A percentile compares a stretch with the other conserved stretches of the same genome.
phyloP scores from a whole-genome alignment of 2,797 vertebrate species.

The Macropodus opercularis region DNA sequence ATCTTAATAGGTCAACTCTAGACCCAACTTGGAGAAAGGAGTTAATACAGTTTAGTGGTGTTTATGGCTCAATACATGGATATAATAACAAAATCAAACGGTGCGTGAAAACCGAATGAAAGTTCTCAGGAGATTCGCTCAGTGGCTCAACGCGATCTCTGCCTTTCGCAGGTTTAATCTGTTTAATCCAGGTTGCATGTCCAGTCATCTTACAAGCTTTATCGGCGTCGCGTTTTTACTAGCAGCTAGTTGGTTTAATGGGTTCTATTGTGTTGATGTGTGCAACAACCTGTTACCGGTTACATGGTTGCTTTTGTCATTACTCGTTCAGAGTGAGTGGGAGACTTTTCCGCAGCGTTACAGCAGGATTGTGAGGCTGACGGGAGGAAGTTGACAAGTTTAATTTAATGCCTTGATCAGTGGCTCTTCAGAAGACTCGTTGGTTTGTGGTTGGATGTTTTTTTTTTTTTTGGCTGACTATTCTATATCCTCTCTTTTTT shows the following conservation, averaged over 20 bases:
- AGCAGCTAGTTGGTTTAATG: not conserved
- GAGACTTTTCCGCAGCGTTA: slow-evolving; percentile 12
- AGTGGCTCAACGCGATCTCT: not conserved
- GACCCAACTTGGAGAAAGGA: not conserved
- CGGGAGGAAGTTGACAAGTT: slow-evolving; percentile 17
- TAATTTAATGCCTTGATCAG: slow-evolving; percentile 23
- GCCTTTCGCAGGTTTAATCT: not conserved
- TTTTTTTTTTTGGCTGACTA: not conserved
- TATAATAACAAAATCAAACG: not conserved
- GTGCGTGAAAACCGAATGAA: slow-evolving; percentile 10
- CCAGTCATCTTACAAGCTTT: not conserved
- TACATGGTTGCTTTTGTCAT: not conserved
- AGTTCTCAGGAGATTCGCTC: slow-evolving; percentile 4
- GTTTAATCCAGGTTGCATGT: not conserved
- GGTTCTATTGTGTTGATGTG: not conserved
- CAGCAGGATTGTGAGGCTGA: slow-evolving; percentile 6
- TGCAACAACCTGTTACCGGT: slow-evolving; percentile 43
- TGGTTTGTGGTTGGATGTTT: not conserved
- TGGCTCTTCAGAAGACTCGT: slow-evolving; percentile 23
- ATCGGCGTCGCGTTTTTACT: not conserved
- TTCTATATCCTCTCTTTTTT: not conserved
- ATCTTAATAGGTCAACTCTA: not conserved
- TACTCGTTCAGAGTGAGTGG: not conserved
- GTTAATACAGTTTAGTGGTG: not conserved
- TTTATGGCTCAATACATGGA: not conserved